Base-by-base conservation (phyloP, 1,140 invertebrate genomes). In the Homarus americanus region DNA sequence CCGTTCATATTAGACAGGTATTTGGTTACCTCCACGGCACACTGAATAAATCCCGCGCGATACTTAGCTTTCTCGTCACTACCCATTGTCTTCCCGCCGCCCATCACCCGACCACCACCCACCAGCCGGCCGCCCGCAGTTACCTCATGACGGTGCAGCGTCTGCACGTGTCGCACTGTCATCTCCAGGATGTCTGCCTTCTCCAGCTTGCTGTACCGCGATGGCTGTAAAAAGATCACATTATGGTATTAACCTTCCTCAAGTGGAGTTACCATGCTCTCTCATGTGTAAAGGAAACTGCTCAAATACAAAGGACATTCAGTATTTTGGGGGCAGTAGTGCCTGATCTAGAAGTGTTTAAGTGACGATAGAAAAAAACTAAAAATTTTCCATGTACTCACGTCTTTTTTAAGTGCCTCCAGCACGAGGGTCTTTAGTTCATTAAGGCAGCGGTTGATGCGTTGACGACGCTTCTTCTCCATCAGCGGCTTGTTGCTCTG, bases 361-460 rank as follows among this genome's bases (percentile, higher is more conserved):
- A n/a, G n/a, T 49, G 44, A 10, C 44, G 44, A 49, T 0, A 49
- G 17, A 49, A 49, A 49, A 1, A 49, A 0, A 10, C 44, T 49
- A 1, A 2, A 49, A 49, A 49, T 1, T 49, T 49, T 49, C 0
- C 5, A 24, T 24, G 24, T 0, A 58, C 53, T 90, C 44, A 90
- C 88, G 20, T 97, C 96, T 98, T 97, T 90, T 82, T 83, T 90
- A 40, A 90, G 32, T 34, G 49, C 88, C 38, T 90, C 88, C 80
- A 90, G 38, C 34, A 90, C 88, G 32, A 90, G 88, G 44, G 96
- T 96, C 94, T 99, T 99, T 58, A 99, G 95, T 93, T 98, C 97
- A 91, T 98, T 97, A 66, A 99, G 95, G 93, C 97, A 98, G 93
- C 98, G 96, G 94, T 99, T 99, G 93, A 99, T 99, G 93, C 98